Percentiles rank a stretch among this genome's conserved stretches.
phyloP scores from a whole-genome alignment of 2,888 invertebrate genomes.

The Hydraecia micacea region DNA sequence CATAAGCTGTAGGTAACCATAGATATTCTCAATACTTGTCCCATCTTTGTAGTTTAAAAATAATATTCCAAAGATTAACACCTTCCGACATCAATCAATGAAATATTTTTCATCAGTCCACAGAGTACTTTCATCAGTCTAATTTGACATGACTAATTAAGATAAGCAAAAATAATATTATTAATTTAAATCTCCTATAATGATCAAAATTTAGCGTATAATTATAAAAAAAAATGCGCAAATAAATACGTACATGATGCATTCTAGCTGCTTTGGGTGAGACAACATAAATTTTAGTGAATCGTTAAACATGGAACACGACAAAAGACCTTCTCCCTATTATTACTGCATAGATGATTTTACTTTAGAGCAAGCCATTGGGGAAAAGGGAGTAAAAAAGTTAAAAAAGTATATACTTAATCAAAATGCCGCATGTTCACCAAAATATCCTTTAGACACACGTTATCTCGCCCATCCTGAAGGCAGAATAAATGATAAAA shows the following conservation, averaged over 20 bases:
- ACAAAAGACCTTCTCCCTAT: not conserved
- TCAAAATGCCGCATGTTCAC: constrained; percentile 14
- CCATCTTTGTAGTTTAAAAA: not conserved
- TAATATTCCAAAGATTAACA: not conserved
- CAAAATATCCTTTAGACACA: constrained; percentile 13
- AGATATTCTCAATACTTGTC: not conserved
- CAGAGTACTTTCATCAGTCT: constrained; percentile 7
- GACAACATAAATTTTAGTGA: constrained; percentile 45
- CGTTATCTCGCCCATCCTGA: constrained; percentile 46
- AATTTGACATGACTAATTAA: constrained; percentile 27
- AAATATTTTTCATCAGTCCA: too few species aligned
- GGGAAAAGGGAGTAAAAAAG: constrained; percentile 1
- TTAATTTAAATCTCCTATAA: not conserved
- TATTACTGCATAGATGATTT: not conserved
- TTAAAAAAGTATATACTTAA: constrained; percentile 3
- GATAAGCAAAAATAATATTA: constrained; percentile 38
- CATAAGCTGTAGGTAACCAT: not conserved
- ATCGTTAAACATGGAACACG: constrained; percentile 29
- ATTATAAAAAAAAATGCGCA: constrained; percentile 25
- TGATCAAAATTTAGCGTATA: constrained; percentile 34
- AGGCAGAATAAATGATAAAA: constrained; percentile 29
- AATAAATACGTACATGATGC: constrained; percentile 2
- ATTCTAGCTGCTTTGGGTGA: constrained; percentile 34
- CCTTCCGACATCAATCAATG: not conserved
- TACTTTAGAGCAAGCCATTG: constrained; percentile 4